phyloP scores from a whole-genome alignment of 1,140 invertebrate genomes.

The Eueides isabella region DNA sequence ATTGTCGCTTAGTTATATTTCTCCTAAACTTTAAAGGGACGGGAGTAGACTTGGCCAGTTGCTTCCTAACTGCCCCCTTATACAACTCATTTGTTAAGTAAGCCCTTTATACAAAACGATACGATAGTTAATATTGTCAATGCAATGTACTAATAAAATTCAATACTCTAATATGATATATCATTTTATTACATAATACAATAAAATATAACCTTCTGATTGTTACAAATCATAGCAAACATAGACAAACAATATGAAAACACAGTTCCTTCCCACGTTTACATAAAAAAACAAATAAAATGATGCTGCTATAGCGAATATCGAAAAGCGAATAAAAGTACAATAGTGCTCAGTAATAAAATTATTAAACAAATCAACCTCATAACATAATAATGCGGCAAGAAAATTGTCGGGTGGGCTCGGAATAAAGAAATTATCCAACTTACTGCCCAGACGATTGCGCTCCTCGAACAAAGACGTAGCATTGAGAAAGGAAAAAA shows the following conservation, averaged over 20 bases:
- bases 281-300: constrained; percentile 35
- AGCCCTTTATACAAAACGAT: neutral
- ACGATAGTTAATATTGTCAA: neutral
- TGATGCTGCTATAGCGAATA: constrained; percentile 32
- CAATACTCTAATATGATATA: neutral
- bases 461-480: constrained; percentile 78
- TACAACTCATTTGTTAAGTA: too few relatives aligned
- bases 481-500: constrained; percentile 61
- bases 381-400: constrained; percentile 77
- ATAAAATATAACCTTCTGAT: neutral
- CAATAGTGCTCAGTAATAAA: constrained; percentile 74
- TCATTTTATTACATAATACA: neutral
- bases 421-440: constrained; percentile 81
- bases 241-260: constrained; percentile 35
- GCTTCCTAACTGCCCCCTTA: neutral
- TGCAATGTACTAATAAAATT: neutral
- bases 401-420: constrained; percentile 78
- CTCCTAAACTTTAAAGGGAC: neutral
- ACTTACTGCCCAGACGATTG: constrained; percentile 73
- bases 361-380: constrained; percentile 81
- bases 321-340: constrained; percentile 54
- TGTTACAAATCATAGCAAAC: constrained; percentile 10
- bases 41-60: neutral
- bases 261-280: constrained; percentile 33
- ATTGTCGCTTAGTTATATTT: neutral